A percentile compares a stretch with the other conserved stretches of the same genome.
These are phyloP conservation scores for Dusona sp. DNA, from an alignment of 2,888 invertebrate species.

Conservation along the genomic window DNA sequence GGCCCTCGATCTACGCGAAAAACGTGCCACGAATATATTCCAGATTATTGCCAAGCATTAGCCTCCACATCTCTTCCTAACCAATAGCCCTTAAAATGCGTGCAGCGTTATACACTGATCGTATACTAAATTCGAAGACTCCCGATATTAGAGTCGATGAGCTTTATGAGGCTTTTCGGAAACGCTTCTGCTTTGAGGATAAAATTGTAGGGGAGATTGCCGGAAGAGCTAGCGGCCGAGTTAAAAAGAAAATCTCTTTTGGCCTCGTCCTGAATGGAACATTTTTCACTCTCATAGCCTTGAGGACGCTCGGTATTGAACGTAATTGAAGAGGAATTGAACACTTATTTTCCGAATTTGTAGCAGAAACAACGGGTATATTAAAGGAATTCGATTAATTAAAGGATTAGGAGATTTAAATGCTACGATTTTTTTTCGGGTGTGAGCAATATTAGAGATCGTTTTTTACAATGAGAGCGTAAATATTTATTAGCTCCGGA, in stretches of 20 bases:
- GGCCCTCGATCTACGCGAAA: conserved; percentile 68
- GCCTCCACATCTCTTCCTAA: conserved; percentile 8
- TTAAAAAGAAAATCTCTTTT: conserved; percentile 9
- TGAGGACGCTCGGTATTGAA: conserved; percentile 55
- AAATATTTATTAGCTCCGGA: conserved; percentile 78
- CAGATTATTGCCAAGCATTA: conserved; percentile 59
- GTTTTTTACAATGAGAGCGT: conserved; percentile 75
- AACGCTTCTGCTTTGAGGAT: conserved; percentile 15
- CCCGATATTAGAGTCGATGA: conserved; percentile 57
- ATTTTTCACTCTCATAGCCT: conserved; percentile 51
- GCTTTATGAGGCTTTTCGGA: conserved; percentile 40
- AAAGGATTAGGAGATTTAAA: conserved; percentile 71
- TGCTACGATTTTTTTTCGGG: conserved; percentile 44
- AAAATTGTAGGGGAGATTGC: conserved; percentile 42
- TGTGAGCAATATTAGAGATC: conserved; percentile 72
- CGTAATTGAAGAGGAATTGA: conserved; percentile 67
- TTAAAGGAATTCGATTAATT: conserved; percentile 77
- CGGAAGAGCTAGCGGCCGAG: conserved; percentile 21
- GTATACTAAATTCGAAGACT: conserved; percentile 35
- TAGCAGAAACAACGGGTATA: conserved; percentile 52
- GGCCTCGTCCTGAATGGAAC: conserved; percentile 37
- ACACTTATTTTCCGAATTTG: conserved; percentile 66
- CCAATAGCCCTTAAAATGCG: not conserved
- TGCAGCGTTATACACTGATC: not conserved
- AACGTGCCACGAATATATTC: conserved; percentile 79